Percentiles rank a stretch among this genome's conserved stretches.
Conservation (phyloP, 2,797 vertebrate species). For the Spinus olivaceus region DNA sequence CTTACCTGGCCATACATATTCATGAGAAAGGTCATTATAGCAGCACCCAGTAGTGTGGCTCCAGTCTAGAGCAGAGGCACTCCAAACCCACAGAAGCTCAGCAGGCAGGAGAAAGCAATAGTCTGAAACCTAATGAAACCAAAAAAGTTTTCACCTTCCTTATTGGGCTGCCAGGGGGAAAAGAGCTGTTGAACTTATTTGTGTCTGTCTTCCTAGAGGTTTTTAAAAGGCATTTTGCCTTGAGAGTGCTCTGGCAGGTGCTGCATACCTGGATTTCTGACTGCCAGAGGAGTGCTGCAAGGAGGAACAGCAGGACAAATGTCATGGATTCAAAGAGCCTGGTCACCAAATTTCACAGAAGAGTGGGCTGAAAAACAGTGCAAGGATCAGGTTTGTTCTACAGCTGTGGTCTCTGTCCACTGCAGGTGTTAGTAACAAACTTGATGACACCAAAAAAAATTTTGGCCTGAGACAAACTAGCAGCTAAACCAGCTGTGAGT, state of each 20-base stretch:
- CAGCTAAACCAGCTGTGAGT: neutral
- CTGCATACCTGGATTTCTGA: neutral
- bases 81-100: neutral
- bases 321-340: neutral
- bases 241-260: neutral
- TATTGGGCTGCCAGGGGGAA: neutral
- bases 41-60: slow-evolving; percentile 41
- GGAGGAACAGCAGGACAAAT: neutral
- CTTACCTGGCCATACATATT: slow-evolving; percentile 32
- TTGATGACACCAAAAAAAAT: neutral
- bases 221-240: neutral
- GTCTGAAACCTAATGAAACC: slow-evolving; percentile 21
- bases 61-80: neutral
- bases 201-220: neutral
- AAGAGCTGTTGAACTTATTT: neutral
- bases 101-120: slow-evolving; percentile 6
- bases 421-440: neutral
- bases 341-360: neutral
- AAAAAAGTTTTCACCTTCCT: neutral
- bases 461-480: neutral
- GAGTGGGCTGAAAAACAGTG: neutral
- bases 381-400: neutral
- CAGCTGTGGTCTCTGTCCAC: neutral
- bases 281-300: neutral
- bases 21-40: slow-evolving; percentile 51